These are phyloP conservation scores for Phyto melanocephala DNA, from an alignment of 2,888 invertebrate genomes.

Conservation along the genomic window DNA sequence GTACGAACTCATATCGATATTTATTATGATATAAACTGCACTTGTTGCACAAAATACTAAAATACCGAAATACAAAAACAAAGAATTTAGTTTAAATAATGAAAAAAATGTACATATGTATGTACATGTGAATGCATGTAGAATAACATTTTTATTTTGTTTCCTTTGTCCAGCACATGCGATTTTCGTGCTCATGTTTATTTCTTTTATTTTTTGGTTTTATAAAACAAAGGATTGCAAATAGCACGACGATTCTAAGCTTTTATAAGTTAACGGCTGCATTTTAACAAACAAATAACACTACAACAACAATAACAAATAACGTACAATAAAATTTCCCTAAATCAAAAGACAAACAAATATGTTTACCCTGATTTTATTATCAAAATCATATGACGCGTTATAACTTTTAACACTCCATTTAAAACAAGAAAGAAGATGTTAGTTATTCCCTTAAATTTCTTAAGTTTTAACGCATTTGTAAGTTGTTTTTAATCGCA, in stretches of 20 bases:
- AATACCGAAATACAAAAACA: slow-evolving; percentile 1
- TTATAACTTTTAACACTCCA: not conserved
- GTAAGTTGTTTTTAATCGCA: too few species aligned
- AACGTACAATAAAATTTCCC: not conserved
- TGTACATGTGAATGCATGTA: not conserved
- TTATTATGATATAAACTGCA: slow-evolving; percentile 48
- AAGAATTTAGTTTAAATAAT: slow-evolving; percentile 45
- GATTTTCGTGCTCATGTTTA: slow-evolving; percentile 56
- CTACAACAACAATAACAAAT: not conserved
- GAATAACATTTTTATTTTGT: slow-evolving; percentile 52
- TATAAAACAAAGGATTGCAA: slow-evolving; percentile 56
- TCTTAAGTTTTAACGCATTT: too few species aligned
- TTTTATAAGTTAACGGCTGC: slow-evolving; percentile 43
- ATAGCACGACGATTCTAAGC: slow-evolving; percentile 48
- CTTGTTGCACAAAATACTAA: slow-evolving; percentile 49
- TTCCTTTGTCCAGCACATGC: slow-evolving; percentile 55
- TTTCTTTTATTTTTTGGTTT: not conserved
- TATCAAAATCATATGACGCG: not conserved
- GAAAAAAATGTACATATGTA: slow-evolving; percentile 29
- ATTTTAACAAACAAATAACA: slow-evolving; percentile 40
- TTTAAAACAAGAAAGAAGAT: too few species aligned
- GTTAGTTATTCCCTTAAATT: too few species aligned
- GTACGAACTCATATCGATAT: too few species aligned
- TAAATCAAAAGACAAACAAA: slow-evolving; percentile 26
- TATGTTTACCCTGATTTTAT: slow-evolving; percentile 6